A percentile compares a stretch with the other conserved stretches of the same genome.
phyloP scores from a whole-genome alignment of 2,113 vertebrate genomes.

The Patagioenas fasciata region DNA sequence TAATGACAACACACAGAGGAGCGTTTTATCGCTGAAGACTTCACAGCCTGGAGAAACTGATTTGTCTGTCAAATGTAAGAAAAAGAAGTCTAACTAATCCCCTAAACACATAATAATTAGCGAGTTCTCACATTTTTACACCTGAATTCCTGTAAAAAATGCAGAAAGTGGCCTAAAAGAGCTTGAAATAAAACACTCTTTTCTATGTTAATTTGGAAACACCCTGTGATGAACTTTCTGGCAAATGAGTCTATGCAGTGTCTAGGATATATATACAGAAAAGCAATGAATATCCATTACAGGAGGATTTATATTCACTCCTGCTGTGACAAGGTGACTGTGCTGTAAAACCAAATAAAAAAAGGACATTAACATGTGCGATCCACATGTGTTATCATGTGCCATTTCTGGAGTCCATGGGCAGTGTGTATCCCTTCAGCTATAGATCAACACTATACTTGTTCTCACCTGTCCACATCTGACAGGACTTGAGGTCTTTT shows the following conservation, averaged over 20 bases:
- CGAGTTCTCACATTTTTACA: conserved; percentile 6
- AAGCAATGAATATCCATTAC: not conserved
- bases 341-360: not conserved
- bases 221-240: not conserved
- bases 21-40: not conserved
- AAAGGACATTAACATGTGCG: not conserved
- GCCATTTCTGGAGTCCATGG: not conserved
- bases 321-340: not conserved
- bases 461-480: not conserved
- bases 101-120: conserved; percentile 8
- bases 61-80: not conserved
- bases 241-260: not conserved
- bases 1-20: not conserved
- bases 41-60: not conserved
- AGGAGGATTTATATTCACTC: not conserved
- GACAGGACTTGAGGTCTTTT: not conserved
- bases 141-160: not conserved
- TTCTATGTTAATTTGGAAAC: not conserved
- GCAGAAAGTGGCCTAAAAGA: not conserved
- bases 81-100: not conserved
- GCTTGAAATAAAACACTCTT: not conserved
- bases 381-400: not conserved
- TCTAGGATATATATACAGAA: not conserved
- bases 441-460: not conserved
- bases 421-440: not conserved